Evolutionary conservation across 2,113 vertebrate species (phyloP), one percentile per base, ranked within the genome.

Genomic region (Gambusia affinis): DNA sequence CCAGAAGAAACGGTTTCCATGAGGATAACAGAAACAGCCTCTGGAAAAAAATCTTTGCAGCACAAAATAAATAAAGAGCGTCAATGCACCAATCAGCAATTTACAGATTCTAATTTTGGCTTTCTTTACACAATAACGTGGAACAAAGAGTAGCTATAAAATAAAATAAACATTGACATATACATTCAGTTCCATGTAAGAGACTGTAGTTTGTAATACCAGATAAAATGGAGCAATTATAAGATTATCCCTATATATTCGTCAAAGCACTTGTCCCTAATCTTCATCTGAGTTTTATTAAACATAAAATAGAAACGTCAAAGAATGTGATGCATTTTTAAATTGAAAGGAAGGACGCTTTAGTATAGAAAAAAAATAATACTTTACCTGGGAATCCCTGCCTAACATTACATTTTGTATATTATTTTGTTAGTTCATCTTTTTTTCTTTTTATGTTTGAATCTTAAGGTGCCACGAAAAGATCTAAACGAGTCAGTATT

Each of bases 1-100:
- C 67, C 60, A 22, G 37, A 80, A 76, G 64, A 75, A 83, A 62
- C 65, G 44, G 44, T 64, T 64, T 70, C 66, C 60, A 81, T 76
- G 37, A 68, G 33, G 65, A 22, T 33, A 11, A 51, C 57, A 71
- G 67, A 61, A 60, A 76, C 57, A 44, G 28, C 4, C 3, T 14
- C 7, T 15, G 17, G 69, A 15, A 31, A 22, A 70, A 42, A 66
- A 27, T 35, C 19, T 57, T 76, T 51, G 44, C 19, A 27, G 24
- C 10, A 66, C 35, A 47, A 7, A 33, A 27, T 28, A 27, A 70
- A 31, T 15, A 72, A 70, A 60, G 31, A 51, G 19, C 24, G 75
- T 44, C 64, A 15, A 82, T 30, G 61, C 11, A 10, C 37, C 14
- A 7, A 51, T 28, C 0, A 57, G 28, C 24, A 1, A 57, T n/a